Conservation (phyloP, 2,888 invertebrate genomes). For the Rotaria socialis region DNA sequence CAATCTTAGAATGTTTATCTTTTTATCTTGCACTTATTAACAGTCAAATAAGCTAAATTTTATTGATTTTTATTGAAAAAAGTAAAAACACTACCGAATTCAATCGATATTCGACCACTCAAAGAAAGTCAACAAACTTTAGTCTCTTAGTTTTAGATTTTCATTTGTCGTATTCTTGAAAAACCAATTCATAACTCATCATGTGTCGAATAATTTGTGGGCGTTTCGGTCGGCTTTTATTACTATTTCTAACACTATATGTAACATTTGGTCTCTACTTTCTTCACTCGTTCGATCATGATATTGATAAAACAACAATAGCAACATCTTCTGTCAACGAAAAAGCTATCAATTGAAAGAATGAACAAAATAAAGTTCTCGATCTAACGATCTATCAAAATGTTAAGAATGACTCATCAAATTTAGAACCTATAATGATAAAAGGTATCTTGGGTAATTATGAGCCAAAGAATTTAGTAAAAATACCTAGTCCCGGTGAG, state of each 20-base stretch:
- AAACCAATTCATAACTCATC: too few relatives aligned
- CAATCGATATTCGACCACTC: too few relatives aligned
- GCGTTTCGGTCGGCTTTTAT: background rate
- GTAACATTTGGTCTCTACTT: background rate
- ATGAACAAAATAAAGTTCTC: background rate
- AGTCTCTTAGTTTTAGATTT: background rate
- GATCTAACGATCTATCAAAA: background rate
- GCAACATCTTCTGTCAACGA: background rate
- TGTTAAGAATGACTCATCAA: background rate
- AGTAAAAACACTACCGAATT: too few relatives aligned
- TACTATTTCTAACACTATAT: background rate
- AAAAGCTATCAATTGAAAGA: background rate
- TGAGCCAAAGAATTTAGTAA: constrained; percentile 67
- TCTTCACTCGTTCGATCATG: background rate
- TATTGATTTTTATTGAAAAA: too few relatives aligned
- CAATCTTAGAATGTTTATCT: too few relatives aligned
- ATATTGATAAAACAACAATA: background rate
- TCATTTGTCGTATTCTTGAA: background rate
- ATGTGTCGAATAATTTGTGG: background rate
- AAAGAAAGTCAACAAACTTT: too few relatives aligned
- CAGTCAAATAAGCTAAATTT: too few relatives aligned
- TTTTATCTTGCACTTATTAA: too few relatives aligned
- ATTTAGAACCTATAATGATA: constrained; percentile 53
- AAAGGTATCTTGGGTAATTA: constrained; percentile 68
- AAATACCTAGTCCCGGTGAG: constrained; percentile 57